Evolutionary conservation across 2,888 invertebrate species (phyloP).

Genomic region (Tipula lateralis): DNA sequence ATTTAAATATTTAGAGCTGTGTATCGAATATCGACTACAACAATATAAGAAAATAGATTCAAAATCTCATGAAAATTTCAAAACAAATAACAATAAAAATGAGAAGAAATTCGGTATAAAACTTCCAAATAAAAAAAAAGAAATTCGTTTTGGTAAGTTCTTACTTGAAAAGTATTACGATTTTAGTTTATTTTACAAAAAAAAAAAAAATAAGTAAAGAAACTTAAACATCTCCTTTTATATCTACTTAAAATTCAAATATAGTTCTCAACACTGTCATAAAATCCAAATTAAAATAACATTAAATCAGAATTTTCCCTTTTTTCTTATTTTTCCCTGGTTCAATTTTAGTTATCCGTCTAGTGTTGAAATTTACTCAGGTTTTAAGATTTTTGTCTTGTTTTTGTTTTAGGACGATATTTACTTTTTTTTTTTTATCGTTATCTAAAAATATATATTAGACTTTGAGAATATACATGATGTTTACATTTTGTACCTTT

Average conservation of each 20-base stretch:
- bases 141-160: neutral
- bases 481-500: neutral
- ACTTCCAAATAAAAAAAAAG: neutral
- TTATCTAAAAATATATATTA: neutral
- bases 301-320: slow-evolving; percentile 2
- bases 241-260: slow-evolving; percentile 19
- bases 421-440: neutral
- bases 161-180: neutral
- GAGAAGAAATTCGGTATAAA: neutral
- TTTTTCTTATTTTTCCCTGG: neutral
- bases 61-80: neutral
- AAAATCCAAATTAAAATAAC: slow-evolving; percentile 11
- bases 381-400: neutral
- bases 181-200: neutral
- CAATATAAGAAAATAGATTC: neutral
- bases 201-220: neutral
- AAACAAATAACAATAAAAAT: neutral
- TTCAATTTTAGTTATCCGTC: neutral
- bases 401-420: neutral
- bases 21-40: neutral
- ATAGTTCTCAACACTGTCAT: slow-evolving; percentile 11
- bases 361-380: neutral
- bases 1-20: neutral
- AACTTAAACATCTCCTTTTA: neutral
- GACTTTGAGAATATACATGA: neutral